Evolutionary conservation across 2,888 invertebrate genomes (phyloP).

Genomic region (Phytoseiulus persimilis): DNA sequence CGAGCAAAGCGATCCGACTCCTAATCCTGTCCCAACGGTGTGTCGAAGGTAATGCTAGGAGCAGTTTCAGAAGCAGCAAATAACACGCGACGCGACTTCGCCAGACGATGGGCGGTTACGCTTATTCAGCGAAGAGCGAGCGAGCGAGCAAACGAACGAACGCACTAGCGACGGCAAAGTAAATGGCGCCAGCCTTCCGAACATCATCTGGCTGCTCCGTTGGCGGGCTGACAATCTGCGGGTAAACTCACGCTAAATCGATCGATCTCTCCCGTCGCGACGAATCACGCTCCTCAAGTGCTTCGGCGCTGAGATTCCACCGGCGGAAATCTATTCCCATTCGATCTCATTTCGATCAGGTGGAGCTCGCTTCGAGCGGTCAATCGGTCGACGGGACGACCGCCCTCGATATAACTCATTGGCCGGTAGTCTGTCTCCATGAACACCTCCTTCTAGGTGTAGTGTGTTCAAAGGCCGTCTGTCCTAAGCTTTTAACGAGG

Average conservation of each 20-base stretch:
- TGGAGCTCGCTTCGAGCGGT: neutral
- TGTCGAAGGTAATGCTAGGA: neutral
- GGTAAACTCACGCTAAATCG: neutral
- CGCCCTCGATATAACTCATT: neutral
- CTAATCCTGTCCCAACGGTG: neutral
- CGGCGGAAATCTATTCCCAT: neutral
- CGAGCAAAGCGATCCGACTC: neutral
- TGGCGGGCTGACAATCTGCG: neutral
- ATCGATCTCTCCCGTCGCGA: neutral
- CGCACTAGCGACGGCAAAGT: neutral
- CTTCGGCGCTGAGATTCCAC: neutral
- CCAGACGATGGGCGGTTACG: neutral
- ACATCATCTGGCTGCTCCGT: neutral
- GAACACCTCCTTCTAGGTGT: neutral
- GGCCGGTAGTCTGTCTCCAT: neutral
- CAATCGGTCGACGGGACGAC: neutral
- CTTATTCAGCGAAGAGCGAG: neutral
- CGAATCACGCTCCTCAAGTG: neutral
- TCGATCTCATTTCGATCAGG: neutral
- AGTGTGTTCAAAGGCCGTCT: neutral
- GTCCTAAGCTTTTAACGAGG: neutral
- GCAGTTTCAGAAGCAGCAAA: neutral
- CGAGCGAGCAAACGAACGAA: neutral
- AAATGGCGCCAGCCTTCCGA: neutral
- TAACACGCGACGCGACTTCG: neutral